phyloP scores from a whole-genome alignment of 2,797 vertebrate species.

The Accipiter minullus region DNA sequence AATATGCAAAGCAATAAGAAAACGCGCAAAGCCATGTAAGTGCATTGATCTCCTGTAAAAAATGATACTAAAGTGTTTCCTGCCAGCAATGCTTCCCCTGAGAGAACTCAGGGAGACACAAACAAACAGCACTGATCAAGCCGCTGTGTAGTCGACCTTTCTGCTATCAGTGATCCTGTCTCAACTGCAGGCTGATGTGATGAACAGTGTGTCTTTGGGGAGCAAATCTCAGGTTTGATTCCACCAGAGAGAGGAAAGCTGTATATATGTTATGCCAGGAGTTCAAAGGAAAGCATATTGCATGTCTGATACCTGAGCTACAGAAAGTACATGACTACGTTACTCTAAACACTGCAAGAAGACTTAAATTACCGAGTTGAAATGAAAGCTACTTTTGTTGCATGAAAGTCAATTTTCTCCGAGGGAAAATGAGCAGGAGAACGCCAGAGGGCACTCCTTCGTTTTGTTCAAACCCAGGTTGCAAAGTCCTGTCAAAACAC shows the following conservation, averaged over 20 bases:
- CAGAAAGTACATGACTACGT: fast-evolving
- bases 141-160: neutral
- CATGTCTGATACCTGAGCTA: neutral
- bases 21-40: neutral
- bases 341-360: neutral
- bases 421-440: neutral
- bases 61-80: neutral
- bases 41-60: neutral
- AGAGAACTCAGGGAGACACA: neutral
- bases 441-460: constrained; percentile 33
- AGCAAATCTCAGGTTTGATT: neutral
- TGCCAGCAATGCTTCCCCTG: neutral
- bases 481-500: neutral
- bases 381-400: neutral
- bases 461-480: neutral
- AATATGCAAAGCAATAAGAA: neutral
- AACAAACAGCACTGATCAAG: neutral
- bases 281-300: neutral
- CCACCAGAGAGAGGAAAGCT: neutral
- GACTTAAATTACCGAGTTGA: neutral
- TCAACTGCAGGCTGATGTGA: neutral
- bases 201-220: neutral
- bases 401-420: neutral
- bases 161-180: neutral
- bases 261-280: neutral